phyloP scores from a whole-genome alignment of 2,113 vertebrate species.

The Leptosomus discolor region DNA sequence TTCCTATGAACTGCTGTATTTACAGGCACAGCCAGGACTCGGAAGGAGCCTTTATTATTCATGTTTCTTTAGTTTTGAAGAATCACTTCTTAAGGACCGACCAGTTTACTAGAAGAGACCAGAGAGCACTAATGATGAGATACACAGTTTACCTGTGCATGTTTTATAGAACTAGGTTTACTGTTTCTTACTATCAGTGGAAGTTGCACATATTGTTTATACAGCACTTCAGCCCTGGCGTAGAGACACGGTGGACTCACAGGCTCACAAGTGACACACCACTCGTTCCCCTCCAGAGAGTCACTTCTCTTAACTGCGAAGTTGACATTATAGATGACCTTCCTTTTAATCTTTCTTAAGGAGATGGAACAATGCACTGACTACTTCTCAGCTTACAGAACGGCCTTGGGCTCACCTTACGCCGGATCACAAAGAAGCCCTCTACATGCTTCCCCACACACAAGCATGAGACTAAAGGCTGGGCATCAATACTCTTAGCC shows the following conservation, averaged over 20 bases:
- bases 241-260: not conserved
- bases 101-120: not conserved
- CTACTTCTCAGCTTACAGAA: not conserved
- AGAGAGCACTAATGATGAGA: not conserved
- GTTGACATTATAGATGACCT: not conserved
- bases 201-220: not conserved
- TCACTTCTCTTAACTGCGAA: not conserved
- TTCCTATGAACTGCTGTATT: not conserved
- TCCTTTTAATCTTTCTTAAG: not conserved
- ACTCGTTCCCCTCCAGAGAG: rapidly evolving
- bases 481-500: not conserved
- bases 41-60: not conserved
- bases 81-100: not conserved
- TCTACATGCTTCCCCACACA: not conserved
- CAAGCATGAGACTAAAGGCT: not conserved
- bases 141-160: not conserved
- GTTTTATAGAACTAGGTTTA: not conserved
- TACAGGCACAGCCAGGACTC: not conserved
- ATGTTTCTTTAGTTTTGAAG: not conserved
- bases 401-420: not conserved
- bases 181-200: not conserved
- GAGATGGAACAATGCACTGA: not conserved
- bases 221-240: not conserved
- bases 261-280: not conserved
- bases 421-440: not conserved